A percentile compares a stretch with the other conserved stretches of the same genome.
phyloP scores from a whole-genome alignment of 1,140 invertebrate species.

The Philopotamus ludificatus region DNA sequence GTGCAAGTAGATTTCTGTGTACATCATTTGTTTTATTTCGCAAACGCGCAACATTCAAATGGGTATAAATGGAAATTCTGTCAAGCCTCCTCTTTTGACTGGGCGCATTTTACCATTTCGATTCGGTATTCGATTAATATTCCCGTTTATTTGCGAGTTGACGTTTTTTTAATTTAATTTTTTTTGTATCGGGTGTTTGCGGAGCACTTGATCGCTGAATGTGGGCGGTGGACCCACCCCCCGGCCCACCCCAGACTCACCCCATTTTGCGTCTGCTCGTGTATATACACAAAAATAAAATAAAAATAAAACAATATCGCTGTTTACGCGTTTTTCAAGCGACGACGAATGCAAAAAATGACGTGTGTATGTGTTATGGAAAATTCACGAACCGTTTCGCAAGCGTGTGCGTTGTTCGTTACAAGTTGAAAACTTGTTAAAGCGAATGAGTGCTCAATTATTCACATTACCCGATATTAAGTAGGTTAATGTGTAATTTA shows the following conservation, averaged over 20 bases:
- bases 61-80: slow-evolving; percentile 43
- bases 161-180: slow-evolving; percentile 40
- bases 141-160: slow-evolving; percentile 40
- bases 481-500: too few species aligned
- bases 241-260: neutral
- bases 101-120: slow-evolving; percentile 40
- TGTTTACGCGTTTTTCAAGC: too few species aligned
- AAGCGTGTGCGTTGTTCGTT: too few species aligned
- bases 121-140: slow-evolving; percentile 42
- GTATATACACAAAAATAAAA: slow-evolving; percentile 29
- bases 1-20: slow-evolving; percentile 57
- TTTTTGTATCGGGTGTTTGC: slow-evolving; percentile 35
- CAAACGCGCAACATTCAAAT: slow-evolving; percentile 42
- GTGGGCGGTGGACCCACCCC: neutral
- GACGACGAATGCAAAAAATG: too few species aligned
- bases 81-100: slow-evolving; percentile 39
- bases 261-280: slow-evolving; percentile 5
- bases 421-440: too few species aligned
- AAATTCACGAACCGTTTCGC: too few species aligned
- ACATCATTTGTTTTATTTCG: slow-evolving; percentile 54
- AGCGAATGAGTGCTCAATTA: too few species aligned
- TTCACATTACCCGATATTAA: too few species aligned
- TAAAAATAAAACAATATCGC: slow-evolving; percentile 12
- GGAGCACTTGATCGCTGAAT: slow-evolving; percentile 31
- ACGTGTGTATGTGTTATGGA: too few species aligned